Percentiles rank a stretch among this genome's conserved stretches.
Evolutionary conservation across 2,888 invertebrate species (phyloP).

Genomic region (Dynastes maya): DNA sequence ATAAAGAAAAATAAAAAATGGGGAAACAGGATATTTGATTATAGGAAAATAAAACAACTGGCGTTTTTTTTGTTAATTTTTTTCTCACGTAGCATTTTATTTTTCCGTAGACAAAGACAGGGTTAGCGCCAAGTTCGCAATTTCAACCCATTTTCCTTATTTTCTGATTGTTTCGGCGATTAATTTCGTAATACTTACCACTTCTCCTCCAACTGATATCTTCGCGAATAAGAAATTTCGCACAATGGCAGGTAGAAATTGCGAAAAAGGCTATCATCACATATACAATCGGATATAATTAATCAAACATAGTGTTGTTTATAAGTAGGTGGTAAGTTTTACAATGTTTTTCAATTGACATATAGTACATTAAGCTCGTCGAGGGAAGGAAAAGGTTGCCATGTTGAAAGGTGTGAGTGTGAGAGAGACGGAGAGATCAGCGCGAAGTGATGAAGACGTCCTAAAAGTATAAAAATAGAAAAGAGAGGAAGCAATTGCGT

Average conservation of each 20-base stretch:
- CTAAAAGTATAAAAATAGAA: constrained; percentile 13
- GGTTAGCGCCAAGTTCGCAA: not conserved
- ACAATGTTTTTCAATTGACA: constrained; percentile 65
- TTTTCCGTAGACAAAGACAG: constrained; percentile 52
- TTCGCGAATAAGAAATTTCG: too few species aligned
- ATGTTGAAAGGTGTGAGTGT: not conserved
- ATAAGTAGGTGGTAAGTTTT: constrained; percentile 17
- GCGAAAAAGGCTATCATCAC: constrained; percentile 31
- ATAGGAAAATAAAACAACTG: constrained; percentile 3
- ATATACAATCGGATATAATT: constrained; percentile 46
- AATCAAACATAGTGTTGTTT: not conserved
- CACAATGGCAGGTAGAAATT: too few species aligned
- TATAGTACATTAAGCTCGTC: constrained; percentile 70
- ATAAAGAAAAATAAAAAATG: too few species aligned
- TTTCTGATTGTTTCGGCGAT: too few species aligned
- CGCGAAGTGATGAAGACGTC: constrained; percentile 54
- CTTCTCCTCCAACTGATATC: too few species aligned
- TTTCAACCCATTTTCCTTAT: too few species aligned
- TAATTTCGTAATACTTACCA: too few species aligned
- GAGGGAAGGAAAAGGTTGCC: constrained; percentile 54
- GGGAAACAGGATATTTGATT: not conserved
- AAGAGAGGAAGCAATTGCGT: not conserved
- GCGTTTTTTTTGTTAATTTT: not conserved
- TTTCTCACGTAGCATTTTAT: constrained; percentile 51
- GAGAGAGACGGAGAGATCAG: not conserved